phyloP scores from a whole-genome alignment of 2,797 vertebrate genomes.

The Bovichtus variegatus region DNA sequence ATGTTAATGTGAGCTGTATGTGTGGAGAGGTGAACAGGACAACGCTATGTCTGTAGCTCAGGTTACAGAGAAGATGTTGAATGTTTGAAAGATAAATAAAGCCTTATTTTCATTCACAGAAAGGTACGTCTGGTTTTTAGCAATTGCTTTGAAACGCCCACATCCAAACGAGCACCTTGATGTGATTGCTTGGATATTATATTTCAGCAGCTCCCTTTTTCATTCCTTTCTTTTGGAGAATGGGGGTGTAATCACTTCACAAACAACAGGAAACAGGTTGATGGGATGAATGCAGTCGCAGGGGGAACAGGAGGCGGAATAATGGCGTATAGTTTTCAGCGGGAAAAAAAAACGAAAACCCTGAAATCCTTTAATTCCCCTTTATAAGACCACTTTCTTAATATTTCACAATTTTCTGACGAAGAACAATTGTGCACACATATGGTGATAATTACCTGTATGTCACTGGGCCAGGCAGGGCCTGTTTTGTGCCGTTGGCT shows the following conservation, averaged over 20 bases:
- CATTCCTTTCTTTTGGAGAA: constrained; percentile 29
- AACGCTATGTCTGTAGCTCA: neutral
- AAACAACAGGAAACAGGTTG: constrained; percentile 58
- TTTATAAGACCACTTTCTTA: constrained; percentile 18
- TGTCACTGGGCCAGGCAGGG: constrained; percentile 26
- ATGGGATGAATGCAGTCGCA: constrained; percentile 42
- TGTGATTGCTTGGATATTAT: constrained; percentile 31
- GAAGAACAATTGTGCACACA: constrained; percentile 35
- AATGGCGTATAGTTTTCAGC: constrained; percentile 21
- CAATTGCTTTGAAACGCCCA: neutral
- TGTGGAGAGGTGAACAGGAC: neutral
- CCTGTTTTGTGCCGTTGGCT: constrained; percentile 33
- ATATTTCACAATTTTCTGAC: neutral
- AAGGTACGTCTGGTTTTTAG: neutral
- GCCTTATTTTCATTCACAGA: constrained; percentile 18
- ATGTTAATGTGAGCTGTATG: too few relatives aligned
- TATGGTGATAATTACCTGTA: constrained; percentile 34
- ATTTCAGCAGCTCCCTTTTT: constrained; percentile 32
- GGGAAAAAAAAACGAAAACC: constrained; percentile 17
- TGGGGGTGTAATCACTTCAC: constrained; percentile 47
- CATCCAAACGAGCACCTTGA: neutral
- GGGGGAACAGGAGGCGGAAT: constrained; percentile 15
- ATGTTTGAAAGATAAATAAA: constrained; percentile 7
- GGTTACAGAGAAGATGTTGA: neutral
- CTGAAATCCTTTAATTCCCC: constrained; percentile 40